These are phyloP conservation scores for Gnathonemus echidnorhynchus DNA, from an alignment of 2,113 vertebrate species.

Conservation along the genomic window DNA sequence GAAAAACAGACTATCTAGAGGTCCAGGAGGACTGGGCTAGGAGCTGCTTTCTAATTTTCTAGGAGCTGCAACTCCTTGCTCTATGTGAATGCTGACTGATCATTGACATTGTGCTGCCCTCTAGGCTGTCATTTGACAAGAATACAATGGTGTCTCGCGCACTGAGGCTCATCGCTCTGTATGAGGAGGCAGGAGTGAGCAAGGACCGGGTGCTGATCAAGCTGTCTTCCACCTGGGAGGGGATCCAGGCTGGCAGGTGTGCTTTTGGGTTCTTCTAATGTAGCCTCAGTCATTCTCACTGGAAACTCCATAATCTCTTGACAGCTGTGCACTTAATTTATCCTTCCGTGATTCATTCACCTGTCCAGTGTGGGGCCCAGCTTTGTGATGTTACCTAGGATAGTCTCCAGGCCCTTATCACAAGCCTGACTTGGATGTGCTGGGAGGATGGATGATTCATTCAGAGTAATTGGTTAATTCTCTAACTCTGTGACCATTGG, in stretches of 20 bases:
- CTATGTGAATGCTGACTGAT: background rate
- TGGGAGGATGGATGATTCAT: background rate
- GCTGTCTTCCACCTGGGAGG: constrained; percentile 93
- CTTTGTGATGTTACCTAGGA: background rate
- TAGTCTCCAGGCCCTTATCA: background rate
- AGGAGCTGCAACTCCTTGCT: background rate
- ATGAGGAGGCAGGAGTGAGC: constrained; percentile 76
- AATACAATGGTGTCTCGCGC: constrained; percentile 83
- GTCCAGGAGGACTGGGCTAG: background rate
- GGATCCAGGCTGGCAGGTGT: constrained; percentile 92
- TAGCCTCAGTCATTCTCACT: background rate
- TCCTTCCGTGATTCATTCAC: background rate
- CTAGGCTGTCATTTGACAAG: constrained; percentile 87
- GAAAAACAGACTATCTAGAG: background rate
- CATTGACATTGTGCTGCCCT: background rate
- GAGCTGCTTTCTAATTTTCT: background rate
- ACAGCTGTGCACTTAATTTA: background rate
- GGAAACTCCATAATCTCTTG: background rate
- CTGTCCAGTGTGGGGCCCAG: background rate
- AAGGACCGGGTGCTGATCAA: constrained; percentile 91
- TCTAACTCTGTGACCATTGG: background rate
- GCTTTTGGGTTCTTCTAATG: constrained; percentile 20
- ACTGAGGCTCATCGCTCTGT: constrained; percentile 74
- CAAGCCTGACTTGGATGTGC: background rate
- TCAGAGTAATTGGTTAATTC: background rate